Evolutionary conservation across 92 coral and sea anemone species (phyloP), one percentile per base, ranked within the genome.

Genomic region (Porites cylindrica): DNA sequence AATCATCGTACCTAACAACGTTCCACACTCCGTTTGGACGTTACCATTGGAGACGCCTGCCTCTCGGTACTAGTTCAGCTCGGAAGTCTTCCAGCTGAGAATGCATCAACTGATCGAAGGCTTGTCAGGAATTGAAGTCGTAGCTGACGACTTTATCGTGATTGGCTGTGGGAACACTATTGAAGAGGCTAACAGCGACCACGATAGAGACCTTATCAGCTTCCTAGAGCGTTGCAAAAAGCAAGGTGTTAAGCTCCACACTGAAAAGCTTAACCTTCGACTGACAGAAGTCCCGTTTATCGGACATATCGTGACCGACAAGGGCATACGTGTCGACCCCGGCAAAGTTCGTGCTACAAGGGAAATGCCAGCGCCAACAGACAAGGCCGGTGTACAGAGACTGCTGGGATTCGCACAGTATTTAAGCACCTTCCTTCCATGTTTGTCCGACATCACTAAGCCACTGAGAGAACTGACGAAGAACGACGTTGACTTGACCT

Each of bases 281-380:
- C 81, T 80, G 82, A 24, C 75, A 17, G 81, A 80, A 66, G 86
- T 88, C 32, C 82, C 67, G 16, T 80, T 88, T n/a, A 88, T 88
- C 32, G 29, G 29, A 8, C 87, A 88, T 77, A 29, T 87, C 24
- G 90, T 86, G 8, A 70, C 90, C 1, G 29, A 26, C 26, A 80
- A 81, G 76, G 91, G 86, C 17, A 78, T 80, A 4, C 66, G 23
- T 51, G 91, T 87, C 1, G 86, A 87, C 81, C 91, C 91, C n/a
- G 81, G 76, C 47, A 87, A 86, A 75, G 92, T 89, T 14, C 72
- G 80, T 19, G 92, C 88, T 9, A 83, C 82, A 1, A 54, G 21
- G 23, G 84, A 89, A 61, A 89, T 89, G 92, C 92, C 92, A 11
- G 66, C 86, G 1, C 92, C 92, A 1, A 79, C 89, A 47, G 89